phyloP scores from a whole-genome alignment of 2,113 vertebrate species.

The Uria lomvia region DNA sequence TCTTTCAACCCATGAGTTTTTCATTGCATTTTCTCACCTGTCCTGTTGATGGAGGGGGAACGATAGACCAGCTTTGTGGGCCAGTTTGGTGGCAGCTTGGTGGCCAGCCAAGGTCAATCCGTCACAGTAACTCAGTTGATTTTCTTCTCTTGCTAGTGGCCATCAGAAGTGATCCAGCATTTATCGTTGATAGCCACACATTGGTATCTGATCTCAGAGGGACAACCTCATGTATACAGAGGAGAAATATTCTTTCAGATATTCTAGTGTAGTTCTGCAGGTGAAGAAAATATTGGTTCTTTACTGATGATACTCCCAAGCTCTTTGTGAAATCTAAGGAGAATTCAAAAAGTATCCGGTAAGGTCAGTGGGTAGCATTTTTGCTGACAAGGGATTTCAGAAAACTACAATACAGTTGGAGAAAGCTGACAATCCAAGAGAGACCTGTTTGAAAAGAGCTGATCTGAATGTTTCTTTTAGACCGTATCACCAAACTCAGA shows the following conservation, averaged over 20 bases:
- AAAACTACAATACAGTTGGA: neutral
- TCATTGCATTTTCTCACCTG: accelerated
- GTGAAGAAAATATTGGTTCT: neutral
- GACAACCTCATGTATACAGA: neutral
- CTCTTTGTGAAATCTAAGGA: neutral
- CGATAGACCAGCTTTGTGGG: neutral
- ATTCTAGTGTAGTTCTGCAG: neutral
- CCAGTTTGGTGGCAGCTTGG: neutral
- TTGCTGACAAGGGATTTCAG: neutral
- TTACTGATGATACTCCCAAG: neutral
- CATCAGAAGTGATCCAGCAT: neutral
- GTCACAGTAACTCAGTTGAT: neutral
- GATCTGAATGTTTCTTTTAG: neutral
- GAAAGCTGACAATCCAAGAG: neutral
- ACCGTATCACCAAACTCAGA: neutral
- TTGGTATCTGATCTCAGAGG: neutral
- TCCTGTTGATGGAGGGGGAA: neutral
- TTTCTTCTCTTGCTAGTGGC: neutral
- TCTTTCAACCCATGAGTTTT: neutral
- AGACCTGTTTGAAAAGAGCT: neutral
- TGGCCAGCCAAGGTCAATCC: neutral
- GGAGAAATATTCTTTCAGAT: neutral
- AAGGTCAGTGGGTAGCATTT: neutral
- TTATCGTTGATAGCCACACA: neutral
- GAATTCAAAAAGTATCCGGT: neutral